Conservation (phyloP, 2,797 vertebrate species). For the Sternarchorhynchus goeldii region DNA sequence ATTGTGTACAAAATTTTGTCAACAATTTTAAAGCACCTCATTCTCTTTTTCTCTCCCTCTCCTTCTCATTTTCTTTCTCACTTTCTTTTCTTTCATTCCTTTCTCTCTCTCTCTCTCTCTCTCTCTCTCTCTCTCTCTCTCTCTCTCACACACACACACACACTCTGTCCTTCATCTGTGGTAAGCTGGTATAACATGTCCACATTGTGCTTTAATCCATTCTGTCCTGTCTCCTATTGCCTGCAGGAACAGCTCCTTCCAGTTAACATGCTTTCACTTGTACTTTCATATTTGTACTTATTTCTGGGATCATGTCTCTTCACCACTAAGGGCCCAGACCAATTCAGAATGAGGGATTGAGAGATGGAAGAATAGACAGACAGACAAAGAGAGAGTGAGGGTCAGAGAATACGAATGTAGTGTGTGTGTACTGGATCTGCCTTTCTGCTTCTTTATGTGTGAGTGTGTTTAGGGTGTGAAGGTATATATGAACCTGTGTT, state of each 20-base stretch:
- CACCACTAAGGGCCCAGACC: constrained; percentile 59
- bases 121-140: constrained; percentile 18
- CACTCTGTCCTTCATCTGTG: constrained; percentile 39
- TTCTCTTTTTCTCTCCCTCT: constrained; percentile 5
- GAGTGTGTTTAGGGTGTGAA: neutral
- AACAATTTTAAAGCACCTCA: neutral
- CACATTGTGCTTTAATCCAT: neutral
- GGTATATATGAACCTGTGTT: neutral
- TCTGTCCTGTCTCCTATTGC: constrained; percentile 54
- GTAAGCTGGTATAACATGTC: neutral
- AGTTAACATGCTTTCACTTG: constrained; percentile 72
- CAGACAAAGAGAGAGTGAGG: neutral
- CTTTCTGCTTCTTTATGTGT: neutral
- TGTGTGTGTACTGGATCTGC: neutral
- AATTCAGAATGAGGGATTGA: neutral
- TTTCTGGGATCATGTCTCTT: constrained; percentile 64
- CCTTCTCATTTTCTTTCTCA: neutral
- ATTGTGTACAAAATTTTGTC: no score
- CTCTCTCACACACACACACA: neutral
- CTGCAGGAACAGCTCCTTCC: constrained; percentile 73
- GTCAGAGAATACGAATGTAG: neutral
- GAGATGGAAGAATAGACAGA: constrained; percentile 7
- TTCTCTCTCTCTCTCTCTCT: constrained; percentile 22
- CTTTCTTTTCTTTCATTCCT: neutral
- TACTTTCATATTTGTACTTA: constrained; percentile 69